Percentiles rank a stretch among this genome's conserved stretches.
phyloP scores from a whole-genome alignment of 2,888 invertebrate species.

The Ophioninae sp. region DNA sequence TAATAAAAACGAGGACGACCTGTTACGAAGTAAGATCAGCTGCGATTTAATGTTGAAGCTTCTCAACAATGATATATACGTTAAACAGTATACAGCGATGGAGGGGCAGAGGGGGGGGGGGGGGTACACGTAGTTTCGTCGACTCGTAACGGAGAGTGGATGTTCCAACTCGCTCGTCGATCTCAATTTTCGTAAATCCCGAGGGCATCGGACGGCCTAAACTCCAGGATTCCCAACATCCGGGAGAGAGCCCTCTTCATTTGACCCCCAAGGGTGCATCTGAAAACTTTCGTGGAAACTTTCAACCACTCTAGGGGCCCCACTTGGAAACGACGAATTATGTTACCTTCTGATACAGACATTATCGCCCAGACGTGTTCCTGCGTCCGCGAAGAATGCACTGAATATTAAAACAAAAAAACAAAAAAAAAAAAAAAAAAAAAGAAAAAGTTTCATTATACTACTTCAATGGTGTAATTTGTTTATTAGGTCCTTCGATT shows the following conservation, averaged over 20 bases:
- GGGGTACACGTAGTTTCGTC: neutral
- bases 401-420: neutral
- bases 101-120: neutral
- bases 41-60: neutral
- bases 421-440: too few relatives aligned
- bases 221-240: slow-evolving; percentile 12
- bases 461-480: too few relatives aligned
- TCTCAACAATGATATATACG: neutral
- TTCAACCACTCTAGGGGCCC: slow-evolving; percentile 13
- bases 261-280: slow-evolving; percentile 39
- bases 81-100: neutral
- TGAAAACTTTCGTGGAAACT: slow-evolving; percentile 43
- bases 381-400: neutral
- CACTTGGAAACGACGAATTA: slow-evolving; percentile 42
- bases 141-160: slow-evolving; percentile 2
- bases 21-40: neutral
- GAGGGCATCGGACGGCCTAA: slow-evolving; percentile 43
- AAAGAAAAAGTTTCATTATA: too few relatives aligned
- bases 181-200: slow-evolving; percentile 62
- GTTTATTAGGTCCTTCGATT: too few relatives aligned
- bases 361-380: neutral
- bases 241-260: slow-evolving; percentile 21
- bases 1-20: neutral
- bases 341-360: slow-evolving; percentile 34
- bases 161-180: slow-evolving; percentile 53